Conservation (phyloP, 1,140 invertebrate species). For the Liolophura sinensis region DNA sequence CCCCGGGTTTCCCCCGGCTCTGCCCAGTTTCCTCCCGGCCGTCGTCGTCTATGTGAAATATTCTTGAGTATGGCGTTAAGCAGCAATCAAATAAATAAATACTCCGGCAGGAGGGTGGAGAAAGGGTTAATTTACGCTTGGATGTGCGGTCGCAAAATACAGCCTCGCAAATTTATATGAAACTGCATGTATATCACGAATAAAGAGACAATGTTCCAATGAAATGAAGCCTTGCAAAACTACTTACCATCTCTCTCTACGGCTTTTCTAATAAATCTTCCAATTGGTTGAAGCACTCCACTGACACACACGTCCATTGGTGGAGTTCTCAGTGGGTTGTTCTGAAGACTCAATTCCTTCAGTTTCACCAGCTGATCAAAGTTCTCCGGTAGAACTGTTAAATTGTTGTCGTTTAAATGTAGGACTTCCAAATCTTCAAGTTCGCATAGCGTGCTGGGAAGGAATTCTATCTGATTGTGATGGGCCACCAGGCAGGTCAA, state of each 20-base stretch:
- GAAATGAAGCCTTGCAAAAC: too few species aligned
- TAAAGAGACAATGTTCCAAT: too few species aligned
- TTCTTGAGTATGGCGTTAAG: too few species aligned
- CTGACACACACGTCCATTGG: conserved; percentile 55
- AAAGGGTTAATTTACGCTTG: too few species aligned
- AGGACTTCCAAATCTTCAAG: conserved; percentile 40
- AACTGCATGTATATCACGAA: too few species aligned
- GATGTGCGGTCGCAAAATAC: too few species aligned
- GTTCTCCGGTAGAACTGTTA: conserved; percentile 43
- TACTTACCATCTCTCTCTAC: conserved; percentile 49
- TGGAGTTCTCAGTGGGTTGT: conserved; percentile 52
- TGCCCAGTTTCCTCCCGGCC: too few species aligned
- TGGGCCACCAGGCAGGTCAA: conserved; percentile 39
- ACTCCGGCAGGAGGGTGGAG: too few species aligned
- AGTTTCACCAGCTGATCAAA: conserved; percentile 45
- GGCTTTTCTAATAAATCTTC: conserved; percentile 46
- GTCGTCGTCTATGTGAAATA: too few species aligned
- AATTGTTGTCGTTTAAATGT: conserved; percentile 48
- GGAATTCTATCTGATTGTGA: conserved; percentile 39
- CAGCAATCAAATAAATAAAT: too few species aligned
- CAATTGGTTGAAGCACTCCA: conserved; percentile 53
- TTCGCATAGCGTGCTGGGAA: conserved; percentile 44
- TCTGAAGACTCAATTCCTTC: conserved; percentile 48
- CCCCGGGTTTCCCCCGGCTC: too few species aligned
- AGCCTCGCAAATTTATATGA: too few species aligned